Percentiles rank a stretch among this genome's conserved stretches.
These are phyloP conservation scores for Solenopsis fugax DNA, from an alignment of 1,140 invertebrate species.

Conservation along the genomic window DNA sequence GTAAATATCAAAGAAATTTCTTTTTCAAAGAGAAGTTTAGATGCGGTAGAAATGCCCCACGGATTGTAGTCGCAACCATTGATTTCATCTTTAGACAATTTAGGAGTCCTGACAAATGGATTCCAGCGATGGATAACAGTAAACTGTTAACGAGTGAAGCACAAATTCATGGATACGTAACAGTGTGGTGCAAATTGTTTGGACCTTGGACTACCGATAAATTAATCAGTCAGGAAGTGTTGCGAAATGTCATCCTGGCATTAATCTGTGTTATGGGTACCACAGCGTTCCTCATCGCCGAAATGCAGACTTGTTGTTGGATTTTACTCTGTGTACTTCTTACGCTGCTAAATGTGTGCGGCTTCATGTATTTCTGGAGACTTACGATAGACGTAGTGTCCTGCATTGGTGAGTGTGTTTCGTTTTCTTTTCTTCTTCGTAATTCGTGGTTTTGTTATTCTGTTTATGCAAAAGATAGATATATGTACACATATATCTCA, in stretches of 20 bases:
- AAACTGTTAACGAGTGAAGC: conserved; percentile 87
- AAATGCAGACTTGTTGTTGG: conserved; percentile 92
- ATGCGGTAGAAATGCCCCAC: conserved; percentile 88
- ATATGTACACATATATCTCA: background rate
- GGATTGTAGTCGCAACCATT: conserved; percentile 88
- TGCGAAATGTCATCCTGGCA: conserved; percentile 93
- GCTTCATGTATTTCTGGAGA: conserved; percentile 94
- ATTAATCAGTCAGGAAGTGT: conserved; percentile 91
- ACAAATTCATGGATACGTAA: conserved; percentile 88
- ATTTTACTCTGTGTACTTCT: conserved; percentile 92
- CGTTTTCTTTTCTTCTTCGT: conserved; percentile 40
- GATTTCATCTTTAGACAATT: conserved; percentile 89
- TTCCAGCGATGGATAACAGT: conserved; percentile 91
- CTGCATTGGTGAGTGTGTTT: conserved; percentile 89
- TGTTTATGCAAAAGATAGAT: conserved; percentile 10
- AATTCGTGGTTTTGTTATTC: background rate
- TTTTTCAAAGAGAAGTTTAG: conserved; percentile 88
- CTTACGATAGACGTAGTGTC: conserved; percentile 95
- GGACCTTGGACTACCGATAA: conserved; percentile 93
- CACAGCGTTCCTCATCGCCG: conserved; percentile 93
- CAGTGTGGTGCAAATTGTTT: conserved; percentile 91
- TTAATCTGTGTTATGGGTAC: conserved; percentile 93
- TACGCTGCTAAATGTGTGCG: conserved; percentile 93
- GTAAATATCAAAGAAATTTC: conserved; percentile 90
- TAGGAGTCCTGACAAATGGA: conserved; percentile 88